Evolutionary conservation across 1,140 invertebrate species (phyloP), one percentile per base, ranked within the genome.

Genomic region (Trichogramma pretiosum): DNA sequence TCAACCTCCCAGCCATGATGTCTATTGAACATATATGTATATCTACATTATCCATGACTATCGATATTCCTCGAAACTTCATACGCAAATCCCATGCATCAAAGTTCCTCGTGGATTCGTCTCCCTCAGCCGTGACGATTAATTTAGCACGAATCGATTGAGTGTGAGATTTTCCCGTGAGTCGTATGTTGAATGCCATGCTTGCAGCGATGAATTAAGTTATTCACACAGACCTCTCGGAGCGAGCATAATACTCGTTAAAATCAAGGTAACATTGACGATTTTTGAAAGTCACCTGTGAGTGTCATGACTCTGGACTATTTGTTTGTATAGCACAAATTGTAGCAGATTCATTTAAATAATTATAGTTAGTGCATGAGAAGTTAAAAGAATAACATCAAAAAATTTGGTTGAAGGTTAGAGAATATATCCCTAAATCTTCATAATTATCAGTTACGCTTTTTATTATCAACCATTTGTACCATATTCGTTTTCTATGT

Each of bases 61-160:
- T 1, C 28, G 24, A 38, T 30, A 43, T 44, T 38, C 35, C 24
- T 44, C 19, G 24, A 7, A 28, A 28, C 24, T n/a, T 11, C 24
- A 28, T 7, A 11, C 24, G 24, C 24, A 28, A 28, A 11, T 28
- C 5, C 5, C 5, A 28, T 28, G 24, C 11, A 28, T 5, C 24
- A 28, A 28, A 16, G 3, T 23, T 22, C 16, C 2, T 18, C 38
- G 38, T 4, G 22, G 39, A 28, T 18, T 28, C 39, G 21, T 30
- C 16, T 4, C 14, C 24, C 19, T 22, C 28, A 14, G 24, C 38
- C 16, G 22, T 17, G 3, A 34, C n/a, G 14, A 16, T 35, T 44
- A 35, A 44, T 36, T 44, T 24, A 44, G 42, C 42, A 36, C 19
- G 32, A 22, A 44, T 44, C 42, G 36, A 44, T 44, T 44, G 36